Conservation (phyloP, 2,797 vertebrate genomes). For the Cercopithecus diana region DNA sequence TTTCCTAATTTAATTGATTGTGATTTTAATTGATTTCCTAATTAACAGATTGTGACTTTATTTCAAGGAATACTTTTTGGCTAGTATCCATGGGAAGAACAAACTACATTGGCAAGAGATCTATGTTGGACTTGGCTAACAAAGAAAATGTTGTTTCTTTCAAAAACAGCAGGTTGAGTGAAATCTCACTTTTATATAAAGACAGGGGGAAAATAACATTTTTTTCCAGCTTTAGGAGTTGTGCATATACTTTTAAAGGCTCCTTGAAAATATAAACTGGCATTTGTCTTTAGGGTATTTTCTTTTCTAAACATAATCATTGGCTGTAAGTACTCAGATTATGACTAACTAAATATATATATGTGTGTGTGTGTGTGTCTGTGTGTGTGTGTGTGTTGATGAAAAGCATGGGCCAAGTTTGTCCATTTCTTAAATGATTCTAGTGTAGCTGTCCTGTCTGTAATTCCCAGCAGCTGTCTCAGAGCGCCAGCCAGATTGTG, state of each 20-base stretch:
- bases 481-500: constrained; percentile 75
- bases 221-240: constrained; percentile 24
- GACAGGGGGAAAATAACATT: constrained; percentile 49
- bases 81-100: constrained; percentile 63
- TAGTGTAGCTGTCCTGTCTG: constrained; percentile 65
- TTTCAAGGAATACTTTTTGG: constrained; percentile 64
- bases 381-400: constrained; percentile 27
- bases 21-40: too few species aligned
- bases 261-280: constrained; percentile 45
- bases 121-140: constrained; percentile 64
- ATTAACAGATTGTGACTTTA: constrained; percentile 69
- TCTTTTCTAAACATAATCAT: not conserved
- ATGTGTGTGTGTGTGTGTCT: not conserved
- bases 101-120: not conserved
- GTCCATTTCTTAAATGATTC: constrained; percentile 34
- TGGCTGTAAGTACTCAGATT: constrained; percentile 59
- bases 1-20: constrained; percentile 74
- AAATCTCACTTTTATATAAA: constrained; percentile 43
- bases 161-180: constrained; percentile 48
- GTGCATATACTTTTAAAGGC: constrained; percentile 65
- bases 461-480: constrained; percentile 83
- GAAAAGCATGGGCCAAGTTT: constrained; percentile 38
- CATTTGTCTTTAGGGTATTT: not conserved
- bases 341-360: constrained; percentile 40
- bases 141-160: constrained; percentile 72